Evolutionary conservation across 1,140 invertebrate species (phyloP), one percentile per base, ranked within the genome.

Genomic region (Eupeodes corollae): DNA sequence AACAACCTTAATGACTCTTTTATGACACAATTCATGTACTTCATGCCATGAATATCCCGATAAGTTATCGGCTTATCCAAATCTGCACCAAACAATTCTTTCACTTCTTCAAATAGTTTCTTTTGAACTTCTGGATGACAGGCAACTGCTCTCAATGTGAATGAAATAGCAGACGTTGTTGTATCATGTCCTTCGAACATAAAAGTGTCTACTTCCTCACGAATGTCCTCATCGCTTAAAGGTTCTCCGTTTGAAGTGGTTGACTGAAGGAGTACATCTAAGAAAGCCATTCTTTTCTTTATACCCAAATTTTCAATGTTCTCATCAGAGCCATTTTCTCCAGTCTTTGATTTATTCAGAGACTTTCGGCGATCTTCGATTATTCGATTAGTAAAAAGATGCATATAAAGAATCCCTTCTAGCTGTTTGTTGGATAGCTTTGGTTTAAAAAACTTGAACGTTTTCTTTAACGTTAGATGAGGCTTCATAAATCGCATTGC

Each of bases 191-290:
- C 60, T 39, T 56, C 60, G 66, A 83, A 83, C 71, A 81, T 80
- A 51, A 83, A 83, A 1, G 80, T 83, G 54, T 79, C 76, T 2
- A 80, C 77, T 68, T 80, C 77, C 60, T 81, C 76, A 35, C 73
- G 59, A 43, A 86, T 82, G 56, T 84, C 80, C 19, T 71, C 64
- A 52, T 79, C 70, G 2, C 71, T 75, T 15, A 84, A 61, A 3
- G 63, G 54, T 15, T 61, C 56, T 11, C 67, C 73, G 42, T 73
- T 69, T 19, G 69, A 55, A 16, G 68, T 66, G 40, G 70, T 69
- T 15, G 69, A 68, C 56, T 77, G 70, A 3, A 87, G 62, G n/a
- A 88, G 57, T 32, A 84, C 66, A 68, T 88, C 84, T 44, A 87
- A 58, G 54, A 88, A 79, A 3, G 80, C 80, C 33, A 79, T 57